Evolutionary conservation across 2,888 invertebrate species (phyloP), one percentile per base, ranked within the genome.

Genomic region (Cephus rjabovi): DNA sequence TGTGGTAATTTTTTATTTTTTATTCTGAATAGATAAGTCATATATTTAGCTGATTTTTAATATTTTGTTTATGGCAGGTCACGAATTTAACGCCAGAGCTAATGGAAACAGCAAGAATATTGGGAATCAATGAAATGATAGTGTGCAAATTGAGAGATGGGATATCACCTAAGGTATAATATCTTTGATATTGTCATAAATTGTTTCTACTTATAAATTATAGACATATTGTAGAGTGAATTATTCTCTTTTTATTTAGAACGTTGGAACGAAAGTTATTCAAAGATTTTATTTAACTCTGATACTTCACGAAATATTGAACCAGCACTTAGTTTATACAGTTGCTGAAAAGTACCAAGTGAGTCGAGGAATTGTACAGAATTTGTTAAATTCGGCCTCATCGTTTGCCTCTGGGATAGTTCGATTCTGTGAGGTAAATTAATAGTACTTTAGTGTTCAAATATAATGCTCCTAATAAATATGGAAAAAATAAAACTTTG

Each of bases 281-380:
- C 93, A 95, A 84, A 94, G 98, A 75, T 96, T 98, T 92, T 98
- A 97, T 90, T 92, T 97, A 79, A 96, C 98, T 12, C 91, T 99
- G 81, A 96, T 98, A 92, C 92, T 99, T 80, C 94, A 95, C 85
- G 96, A 97, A 83, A 92, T 97, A 34, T 95, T 96, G 94, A 94
- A 94, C 80, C 94, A 95, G 80, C 90, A 93, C 85, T 93, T 95
- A 0, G 91, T 96, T 35, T 94, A 95, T 85, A 90, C 87, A 34
- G 95, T 97, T 0, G 95, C 98, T 0, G 93, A 94, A 69, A 96
- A 95, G 92, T 95, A 94, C 88, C 93, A 94, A 84, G 92, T 96
- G 0, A 94, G 96, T 73, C 94, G 98, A 79, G 98, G 99, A 23
- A 93, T 94, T 30, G 93, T 98, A 34, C 98, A 98, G 92, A 94